Evolutionary conservation across 2,113 vertebrate genomes (phyloP).

Genomic region (Sturnus vulgaris): DNA sequence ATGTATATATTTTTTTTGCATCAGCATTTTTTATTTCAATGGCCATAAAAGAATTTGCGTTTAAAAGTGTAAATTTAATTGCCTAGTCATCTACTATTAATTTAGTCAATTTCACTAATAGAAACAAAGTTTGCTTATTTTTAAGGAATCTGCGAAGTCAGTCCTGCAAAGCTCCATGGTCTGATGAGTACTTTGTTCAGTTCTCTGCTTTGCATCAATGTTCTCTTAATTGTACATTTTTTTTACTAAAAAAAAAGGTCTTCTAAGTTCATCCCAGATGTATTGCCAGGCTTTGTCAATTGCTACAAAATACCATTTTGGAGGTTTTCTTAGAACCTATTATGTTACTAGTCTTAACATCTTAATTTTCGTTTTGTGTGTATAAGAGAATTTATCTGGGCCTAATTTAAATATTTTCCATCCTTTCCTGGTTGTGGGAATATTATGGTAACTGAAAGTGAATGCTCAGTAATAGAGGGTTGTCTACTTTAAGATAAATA

Average conservation of each 20-base stretch:
- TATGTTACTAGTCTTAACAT: not conserved
- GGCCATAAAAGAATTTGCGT: not conserved
- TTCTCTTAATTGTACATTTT: not conserved
- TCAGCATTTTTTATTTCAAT: not conserved
- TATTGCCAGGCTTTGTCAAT: not conserved
- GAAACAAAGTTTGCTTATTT: not conserved
- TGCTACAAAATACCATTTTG: not conserved
- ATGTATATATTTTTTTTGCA: accelerated
- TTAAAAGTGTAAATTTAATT: not conserved
- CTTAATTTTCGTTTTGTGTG: not conserved
- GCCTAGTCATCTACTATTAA: not conserved
- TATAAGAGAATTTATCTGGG: not conserved
- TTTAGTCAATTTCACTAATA: not conserved
- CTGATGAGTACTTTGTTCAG: not conserved
- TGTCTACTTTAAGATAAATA: not conserved
- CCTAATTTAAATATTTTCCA: not conserved
- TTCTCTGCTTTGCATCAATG: not conserved
- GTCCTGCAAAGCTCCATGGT: not conserved
- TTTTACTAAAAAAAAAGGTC: not conserved
- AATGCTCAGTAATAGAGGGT: not conserved
- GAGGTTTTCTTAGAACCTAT: not conserved
- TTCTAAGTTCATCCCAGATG: not conserved
- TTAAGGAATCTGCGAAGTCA: not conserved
- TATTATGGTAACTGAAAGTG: not conserved
- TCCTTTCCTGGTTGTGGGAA: not conserved